Conservation (phyloP, 30 jellyfish, hydroid and myxozoan genomes). For the Hydra vulgaris region DNA sequence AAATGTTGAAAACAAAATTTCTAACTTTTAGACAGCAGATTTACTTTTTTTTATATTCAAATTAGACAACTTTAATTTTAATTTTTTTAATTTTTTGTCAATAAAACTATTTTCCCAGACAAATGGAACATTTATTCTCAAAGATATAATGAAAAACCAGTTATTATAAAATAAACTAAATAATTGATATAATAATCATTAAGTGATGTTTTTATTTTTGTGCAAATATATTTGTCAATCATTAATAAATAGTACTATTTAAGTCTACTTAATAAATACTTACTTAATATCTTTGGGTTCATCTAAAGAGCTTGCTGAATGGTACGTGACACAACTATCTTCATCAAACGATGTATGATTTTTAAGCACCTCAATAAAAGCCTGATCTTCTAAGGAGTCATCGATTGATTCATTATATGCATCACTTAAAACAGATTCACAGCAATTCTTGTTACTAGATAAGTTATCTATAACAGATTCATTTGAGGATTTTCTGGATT, state of each 20-base stretch:
- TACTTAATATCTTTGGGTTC: neutral
- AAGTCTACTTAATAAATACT: neutral
- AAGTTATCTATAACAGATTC: neutral
- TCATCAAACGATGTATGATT: constrained; percentile 8
- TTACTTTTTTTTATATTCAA: no score
- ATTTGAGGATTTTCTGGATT: neutral
- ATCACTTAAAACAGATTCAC: constrained; percentile 1
- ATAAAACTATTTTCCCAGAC: no score
- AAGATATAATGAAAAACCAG: no score
- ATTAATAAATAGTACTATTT: neutral
- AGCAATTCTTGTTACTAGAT: neutral
- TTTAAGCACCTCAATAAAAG: constrained; percentile 5
- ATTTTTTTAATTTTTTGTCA: no score
- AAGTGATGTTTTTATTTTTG: no score
- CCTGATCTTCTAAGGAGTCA: constrained; percentile 19
- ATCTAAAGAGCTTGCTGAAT: neutral
- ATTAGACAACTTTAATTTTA: no score
- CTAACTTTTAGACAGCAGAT: no score
- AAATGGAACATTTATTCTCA: no score
- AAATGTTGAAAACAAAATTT: no score
- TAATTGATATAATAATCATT: no score
- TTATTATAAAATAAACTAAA: no score
- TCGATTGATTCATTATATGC: constrained; percentile 20
- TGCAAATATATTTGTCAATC: no score
- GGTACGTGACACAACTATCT: neutral